These are phyloP conservation scores for Erynnis tages DNA, from an alignment of 2,888 invertebrate genomes.

Conservation along the genomic window DNA sequence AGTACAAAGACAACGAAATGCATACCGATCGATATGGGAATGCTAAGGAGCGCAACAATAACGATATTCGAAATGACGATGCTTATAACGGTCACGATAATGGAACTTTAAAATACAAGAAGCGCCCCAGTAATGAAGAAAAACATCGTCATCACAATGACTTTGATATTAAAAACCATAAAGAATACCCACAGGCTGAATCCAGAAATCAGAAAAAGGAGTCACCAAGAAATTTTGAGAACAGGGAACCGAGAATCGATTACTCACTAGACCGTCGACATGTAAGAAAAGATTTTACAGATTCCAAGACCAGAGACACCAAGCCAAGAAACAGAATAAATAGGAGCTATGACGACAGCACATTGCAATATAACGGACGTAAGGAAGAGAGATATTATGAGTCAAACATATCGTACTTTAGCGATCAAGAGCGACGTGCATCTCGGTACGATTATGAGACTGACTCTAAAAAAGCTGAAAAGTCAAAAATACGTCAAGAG, in stretches of 20 bases:
- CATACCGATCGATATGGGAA: slow-evolving; percentile 70
- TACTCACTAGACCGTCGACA: slow-evolving; percentile 72
- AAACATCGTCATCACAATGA: slow-evolving; percentile 56
- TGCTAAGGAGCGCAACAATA: slow-evolving; percentile 65
- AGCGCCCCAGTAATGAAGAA: slow-evolving; percentile 68
- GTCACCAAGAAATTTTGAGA: slow-evolving; percentile 49
- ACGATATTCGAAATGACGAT: slow-evolving; percentile 60
- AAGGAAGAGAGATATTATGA: slow-evolving; percentile 73
- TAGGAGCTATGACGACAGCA: slow-evolving; percentile 73
- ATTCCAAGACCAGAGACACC: slow-evolving; percentile 58
- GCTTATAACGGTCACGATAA: slow-evolving; percentile 68
- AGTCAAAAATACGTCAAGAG: slow-evolving; percentile 74
- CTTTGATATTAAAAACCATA: slow-evolving; percentile 58
- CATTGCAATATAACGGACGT: slow-evolving; percentile 65
- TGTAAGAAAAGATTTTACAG: slow-evolving; percentile 61
- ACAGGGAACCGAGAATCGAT: slow-evolving; percentile 69
- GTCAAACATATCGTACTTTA: slow-evolving; percentile 73
- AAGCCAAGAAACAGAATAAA: slow-evolving; percentile 57
- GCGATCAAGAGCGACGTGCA: slow-evolving; percentile 65
- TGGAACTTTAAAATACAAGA: slow-evolving; percentile 74
- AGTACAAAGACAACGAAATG: slow-evolving; percentile 72
- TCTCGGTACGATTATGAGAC: slow-evolving; percentile 76
- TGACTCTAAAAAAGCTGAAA: slow-evolving; percentile 78
- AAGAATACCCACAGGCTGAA: slow-evolving; percentile 70
- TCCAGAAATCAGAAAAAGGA: slow-evolving; percentile 64